Evolutionary conservation across 2,888 invertebrate species (phyloP).

Genomic region (Diabrotica balteata): DNA sequence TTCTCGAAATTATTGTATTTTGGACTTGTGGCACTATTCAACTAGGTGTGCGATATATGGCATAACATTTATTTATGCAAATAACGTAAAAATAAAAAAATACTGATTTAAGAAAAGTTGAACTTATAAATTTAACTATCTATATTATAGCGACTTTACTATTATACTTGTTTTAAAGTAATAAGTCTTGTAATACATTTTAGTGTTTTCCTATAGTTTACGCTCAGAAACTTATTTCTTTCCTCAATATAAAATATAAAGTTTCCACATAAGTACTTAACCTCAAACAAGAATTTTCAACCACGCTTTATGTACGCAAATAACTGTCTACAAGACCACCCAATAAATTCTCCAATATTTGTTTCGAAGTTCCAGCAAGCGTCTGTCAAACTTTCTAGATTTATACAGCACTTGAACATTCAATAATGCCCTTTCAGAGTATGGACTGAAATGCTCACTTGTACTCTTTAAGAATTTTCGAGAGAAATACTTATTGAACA

Average conservation of each 20-base stretch:
- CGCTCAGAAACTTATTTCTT: background rate
- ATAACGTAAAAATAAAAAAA: too few species aligned
- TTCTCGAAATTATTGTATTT: too few species aligned
- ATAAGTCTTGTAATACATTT: too few species aligned
- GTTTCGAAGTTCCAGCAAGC: conserved; percentile 12
- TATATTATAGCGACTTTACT: too few species aligned
- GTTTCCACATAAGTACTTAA: background rate
- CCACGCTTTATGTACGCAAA: conserved; percentile 4
- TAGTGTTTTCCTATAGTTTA: too few species aligned
- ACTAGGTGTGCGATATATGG: too few species aligned
- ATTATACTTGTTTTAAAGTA: too few species aligned
- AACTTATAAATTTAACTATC: too few species aligned
- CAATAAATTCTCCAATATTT: conserved; percentile 15
- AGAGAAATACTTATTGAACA: too few species aligned
- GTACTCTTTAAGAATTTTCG: conserved; percentile 1
- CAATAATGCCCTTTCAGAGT: conserved; percentile 11
- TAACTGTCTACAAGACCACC: conserved; percentile 6
- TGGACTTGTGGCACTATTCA: too few species aligned
- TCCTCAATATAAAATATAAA: background rate
- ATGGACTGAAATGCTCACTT: conserved; percentile 6
- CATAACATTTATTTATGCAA: too few species aligned
- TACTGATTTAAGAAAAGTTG: too few species aligned
- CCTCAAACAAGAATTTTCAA: conserved; percentile 8
- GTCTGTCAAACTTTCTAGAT: conserved; percentile 17
- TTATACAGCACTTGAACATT: conserved; percentile 19